Percentiles rank a stretch among this genome's conserved stretches.
Conservation (phyloP, 2,888 invertebrate genomes). For the Acrocera orbiculus region DNA sequence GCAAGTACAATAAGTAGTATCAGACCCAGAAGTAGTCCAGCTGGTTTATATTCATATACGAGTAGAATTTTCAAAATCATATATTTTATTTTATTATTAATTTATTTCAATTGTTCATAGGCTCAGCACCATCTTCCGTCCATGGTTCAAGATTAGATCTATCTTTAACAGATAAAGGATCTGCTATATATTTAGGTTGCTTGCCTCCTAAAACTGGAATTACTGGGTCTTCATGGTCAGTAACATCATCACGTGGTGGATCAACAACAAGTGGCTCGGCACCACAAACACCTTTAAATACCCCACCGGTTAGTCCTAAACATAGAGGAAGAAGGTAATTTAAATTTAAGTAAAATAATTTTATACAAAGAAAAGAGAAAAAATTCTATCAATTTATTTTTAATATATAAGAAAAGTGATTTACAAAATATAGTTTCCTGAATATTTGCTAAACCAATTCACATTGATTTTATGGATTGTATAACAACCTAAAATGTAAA, state of each 20-base stretch:
- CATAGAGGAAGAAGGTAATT: constrained; percentile 37
- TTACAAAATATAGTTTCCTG: too few species aligned
- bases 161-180: constrained; percentile 38
- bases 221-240: constrained; percentile 19
- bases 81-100: not conserved
- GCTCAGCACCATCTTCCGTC: constrained; percentile 54
- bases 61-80: constrained; percentile 24
- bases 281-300: constrained; percentile 52
- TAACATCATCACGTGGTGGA: constrained; percentile 36
- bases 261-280: constrained; percentile 46
- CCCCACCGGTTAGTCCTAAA: constrained; percentile 59
- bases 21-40: constrained; percentile 59
- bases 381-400: too few species aligned
- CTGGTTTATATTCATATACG: constrained; percentile 60
- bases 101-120: constrained; percentile 24
- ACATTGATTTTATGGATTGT: too few species aligned
- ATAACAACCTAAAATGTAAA: too few species aligned
- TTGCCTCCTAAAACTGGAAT: constrained; percentile 23
- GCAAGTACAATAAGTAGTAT: constrained; percentile 25
- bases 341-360: not conserved
- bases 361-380: too few species aligned
- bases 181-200: constrained; percentile 42
- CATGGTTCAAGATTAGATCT: constrained; percentile 54
- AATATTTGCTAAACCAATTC: too few species aligned
- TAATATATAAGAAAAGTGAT: too few species aligned